Conservation (phyloP, 2,888 invertebrate genomes). For the Andrena minutula region DNA sequence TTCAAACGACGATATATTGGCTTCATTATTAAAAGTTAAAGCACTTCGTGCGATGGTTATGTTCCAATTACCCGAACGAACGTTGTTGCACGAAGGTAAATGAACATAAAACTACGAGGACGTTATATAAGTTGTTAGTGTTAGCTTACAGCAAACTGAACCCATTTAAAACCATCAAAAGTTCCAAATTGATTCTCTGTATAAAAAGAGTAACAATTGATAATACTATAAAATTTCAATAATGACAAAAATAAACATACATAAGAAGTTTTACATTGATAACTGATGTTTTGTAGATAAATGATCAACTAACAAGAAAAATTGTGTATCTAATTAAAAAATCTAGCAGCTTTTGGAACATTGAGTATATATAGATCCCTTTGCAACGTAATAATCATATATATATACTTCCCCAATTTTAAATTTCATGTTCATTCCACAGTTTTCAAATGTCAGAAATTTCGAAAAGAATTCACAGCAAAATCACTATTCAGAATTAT, state of each 20-base stretch:
- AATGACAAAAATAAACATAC: background rate
- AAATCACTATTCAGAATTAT: background rate
- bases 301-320: background rate
- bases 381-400: background rate
- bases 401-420: background rate
- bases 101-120: background rate
- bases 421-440: background rate
- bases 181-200: background rate
- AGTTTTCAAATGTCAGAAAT: background rate
- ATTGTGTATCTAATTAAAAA: background rate
- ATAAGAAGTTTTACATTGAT: background rate
- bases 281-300: background rate
- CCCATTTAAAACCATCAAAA: background rate
- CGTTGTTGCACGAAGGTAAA: background rate
- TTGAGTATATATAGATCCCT: background rate
- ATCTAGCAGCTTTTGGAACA: background rate
- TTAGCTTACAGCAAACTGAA: background rate
- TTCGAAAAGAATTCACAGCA: background rate
- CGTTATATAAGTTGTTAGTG: background rate
- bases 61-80: background rate
- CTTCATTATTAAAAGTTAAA: constrained; percentile 2
- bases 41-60: background rate
- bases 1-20: background rate
- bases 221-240: background rate
- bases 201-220: background rate